phyloP scores from a whole-genome alignment of 2,797 vertebrate genomes.

The Tarsius wallacei region DNA sequence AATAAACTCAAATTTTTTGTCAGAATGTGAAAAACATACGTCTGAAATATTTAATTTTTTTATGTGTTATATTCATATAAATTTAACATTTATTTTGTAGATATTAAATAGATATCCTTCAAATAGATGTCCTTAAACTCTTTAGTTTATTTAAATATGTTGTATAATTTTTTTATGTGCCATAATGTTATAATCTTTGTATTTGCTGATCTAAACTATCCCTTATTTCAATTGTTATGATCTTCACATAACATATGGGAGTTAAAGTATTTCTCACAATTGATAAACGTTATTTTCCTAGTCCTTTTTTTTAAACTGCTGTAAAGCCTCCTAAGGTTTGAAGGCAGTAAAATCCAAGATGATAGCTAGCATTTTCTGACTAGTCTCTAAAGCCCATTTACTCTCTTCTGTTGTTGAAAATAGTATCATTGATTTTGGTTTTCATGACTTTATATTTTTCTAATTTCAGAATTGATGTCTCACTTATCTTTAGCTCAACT shows the following conservation, averaged over 20 bases:
- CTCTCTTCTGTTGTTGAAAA: not conserved
- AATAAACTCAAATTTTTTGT: not conserved
- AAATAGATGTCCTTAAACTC: not conserved
- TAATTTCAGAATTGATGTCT: not conserved
- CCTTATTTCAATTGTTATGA: not conserved
- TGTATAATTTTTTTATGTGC: not conserved
- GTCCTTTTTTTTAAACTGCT: not conserved
- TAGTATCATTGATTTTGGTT: not conserved
- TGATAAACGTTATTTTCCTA: not conserved
- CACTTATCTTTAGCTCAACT: not conserved
- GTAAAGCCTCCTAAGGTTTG: not conserved
- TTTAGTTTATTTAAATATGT: not conserved
- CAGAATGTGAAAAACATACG: slow-evolving; percentile 1
- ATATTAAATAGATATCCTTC: too few species aligned
- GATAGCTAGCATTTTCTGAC: not conserved
- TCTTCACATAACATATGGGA: not conserved
- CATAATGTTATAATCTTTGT: not conserved
- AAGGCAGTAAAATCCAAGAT: not conserved
- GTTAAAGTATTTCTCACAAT: not conserved
- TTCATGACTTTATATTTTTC: slow-evolving; percentile 25
- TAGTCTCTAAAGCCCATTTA: not conserved
- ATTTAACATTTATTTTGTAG: not conserved
- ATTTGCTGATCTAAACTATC: not conserved
- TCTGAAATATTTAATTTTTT: not conserved
- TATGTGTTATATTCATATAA: not conserved